These are phyloP conservation scores for Drosophila kanekoi DNA, from an alignment of 2,888 invertebrate genomes.

Conservation along the genomic window DNA sequence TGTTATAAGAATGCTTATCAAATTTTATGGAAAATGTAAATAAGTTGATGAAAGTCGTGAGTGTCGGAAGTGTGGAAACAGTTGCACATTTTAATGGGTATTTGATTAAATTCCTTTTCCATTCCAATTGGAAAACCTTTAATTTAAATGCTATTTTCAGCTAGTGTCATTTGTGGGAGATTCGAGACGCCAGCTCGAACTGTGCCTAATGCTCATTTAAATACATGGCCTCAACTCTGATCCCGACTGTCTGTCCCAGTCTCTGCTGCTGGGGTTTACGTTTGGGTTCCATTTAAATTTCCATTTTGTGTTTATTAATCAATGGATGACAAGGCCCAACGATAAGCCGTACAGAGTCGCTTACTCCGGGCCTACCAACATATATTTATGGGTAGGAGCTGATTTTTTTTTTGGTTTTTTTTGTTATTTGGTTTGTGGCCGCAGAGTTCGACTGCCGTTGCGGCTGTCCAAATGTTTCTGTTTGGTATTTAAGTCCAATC, in stretches of 20 bases:
- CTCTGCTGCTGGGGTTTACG: constrained; percentile 11
- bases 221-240: constrained; percentile 24
- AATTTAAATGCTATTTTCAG: constrained; percentile 21
- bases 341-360: constrained; percentile 44
- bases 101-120: constrained; percentile 4
- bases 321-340: constrained; percentile 60
- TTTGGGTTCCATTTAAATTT: constrained; percentile 64
- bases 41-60: background rate
- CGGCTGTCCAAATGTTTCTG: constrained; percentile 66
- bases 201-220: constrained; percentile 52
- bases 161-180: constrained; percentile 21
- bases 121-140: constrained; percentile 4
- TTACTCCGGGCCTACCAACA: constrained; percentile 23
- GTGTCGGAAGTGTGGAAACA: constrained; percentile 7
- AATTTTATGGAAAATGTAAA: background rate
- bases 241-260: background rate
- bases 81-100: constrained; percentile 7
- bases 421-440: constrained; percentile 7
- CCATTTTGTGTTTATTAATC: constrained; percentile 78
- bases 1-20: background rate
- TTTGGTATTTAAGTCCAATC: constrained; percentile 71
- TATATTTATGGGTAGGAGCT: constrained; percentile 37
- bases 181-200: constrained; percentile 29
- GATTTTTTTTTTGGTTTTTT: constrained; percentile 2
- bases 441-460: background rate